Evolutionary conservation across 2,888 invertebrate species (phyloP), one percentile per base, ranked within the genome.

Genomic region (Rhyacophila evoluta): DNA sequence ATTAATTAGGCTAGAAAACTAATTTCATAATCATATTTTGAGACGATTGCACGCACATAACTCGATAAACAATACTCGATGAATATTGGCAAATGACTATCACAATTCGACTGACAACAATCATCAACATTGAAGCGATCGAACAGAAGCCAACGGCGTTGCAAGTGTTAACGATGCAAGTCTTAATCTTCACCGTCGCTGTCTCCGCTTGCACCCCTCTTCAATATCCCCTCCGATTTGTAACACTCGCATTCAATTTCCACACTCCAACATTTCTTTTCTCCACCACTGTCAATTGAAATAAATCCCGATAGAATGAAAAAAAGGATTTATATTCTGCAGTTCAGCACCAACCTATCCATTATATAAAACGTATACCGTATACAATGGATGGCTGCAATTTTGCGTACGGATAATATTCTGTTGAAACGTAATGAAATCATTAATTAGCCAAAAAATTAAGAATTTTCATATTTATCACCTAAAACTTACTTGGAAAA

Each of bases 191-290:
- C 55, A 19, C 19, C 25, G 25, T 8, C 19, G 55, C 19, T 19
- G 2, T 19, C 19, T 19, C 55, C 19, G 6, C 29, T 25, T 55
- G 10, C 55, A 55, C 55, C 55, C 55, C 55, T 55, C 15, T 55
- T 55, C 55, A 55, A 55, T 55, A 55, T 55, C 55, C 55, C 55
- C 55, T 55, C 25, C 55, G 55, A 55, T 55, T 55, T 55, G 55
- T 55, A 55, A 55, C 55, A 55, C 55, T 55, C 10, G 55, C 19
- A 55, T 55, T 55, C 55, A 55, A 55, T 55, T 55, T 55, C 55
- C 19, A 19, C 55, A 55, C 55, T 55, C 55, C 25, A 55, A 55
- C 55, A 55, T 25, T 55, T 55, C 55, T 10, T 55, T 55, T 55
- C 55, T 55, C n/a, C n/a, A 55, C 55, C 25, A 55, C 19, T 55